Percentiles rank a stretch among this genome's conserved stretches.
These are phyloP conservation scores for Pycnonotus jocosus DNA, from an alignment of 2,113 vertebrate species.

Conservation along the genomic window DNA sequence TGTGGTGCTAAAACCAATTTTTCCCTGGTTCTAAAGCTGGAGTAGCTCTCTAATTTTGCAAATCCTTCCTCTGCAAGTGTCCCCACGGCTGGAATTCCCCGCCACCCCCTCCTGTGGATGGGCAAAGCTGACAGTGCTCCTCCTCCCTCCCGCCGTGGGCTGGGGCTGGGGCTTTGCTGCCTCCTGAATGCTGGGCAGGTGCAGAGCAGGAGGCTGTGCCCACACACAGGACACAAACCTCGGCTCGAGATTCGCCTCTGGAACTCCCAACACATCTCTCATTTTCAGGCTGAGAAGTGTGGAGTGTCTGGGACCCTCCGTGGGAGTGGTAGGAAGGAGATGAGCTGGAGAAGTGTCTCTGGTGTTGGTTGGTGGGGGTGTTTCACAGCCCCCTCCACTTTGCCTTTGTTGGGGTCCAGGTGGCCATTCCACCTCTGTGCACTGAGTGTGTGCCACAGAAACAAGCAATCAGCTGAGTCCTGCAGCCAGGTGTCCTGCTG, in stretches of 20 bases:
- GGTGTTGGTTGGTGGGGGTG: neutral
- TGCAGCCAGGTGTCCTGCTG: neutral
- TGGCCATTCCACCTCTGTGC: accelerated
- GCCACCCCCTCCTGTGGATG: neutral
- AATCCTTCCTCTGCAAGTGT: neutral
- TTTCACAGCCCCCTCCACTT: neutral
- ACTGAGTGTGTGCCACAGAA: neutral
- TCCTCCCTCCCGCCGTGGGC: neutral
- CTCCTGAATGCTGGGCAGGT: neutral
- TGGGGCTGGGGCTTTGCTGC: neutral
- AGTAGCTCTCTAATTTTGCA: neutral
- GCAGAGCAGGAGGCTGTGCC: neutral
- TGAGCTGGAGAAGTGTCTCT: neutral
- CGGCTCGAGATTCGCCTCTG: accelerated
- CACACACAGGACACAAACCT: too few relatives aligned
- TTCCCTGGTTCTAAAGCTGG: neutral
- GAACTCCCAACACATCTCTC: neutral
- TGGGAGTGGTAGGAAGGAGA: neutral
- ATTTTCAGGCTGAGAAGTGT: neutral
- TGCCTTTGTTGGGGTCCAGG: accelerated
- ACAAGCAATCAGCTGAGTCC: neutral
- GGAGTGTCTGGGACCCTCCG: neutral
- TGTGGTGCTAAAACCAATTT: neutral
- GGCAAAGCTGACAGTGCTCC: neutral
- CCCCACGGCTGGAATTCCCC: neutral